Base-by-base conservation (phyloP, 2,113 vertebrate species). In the Columba livia region DNA sequence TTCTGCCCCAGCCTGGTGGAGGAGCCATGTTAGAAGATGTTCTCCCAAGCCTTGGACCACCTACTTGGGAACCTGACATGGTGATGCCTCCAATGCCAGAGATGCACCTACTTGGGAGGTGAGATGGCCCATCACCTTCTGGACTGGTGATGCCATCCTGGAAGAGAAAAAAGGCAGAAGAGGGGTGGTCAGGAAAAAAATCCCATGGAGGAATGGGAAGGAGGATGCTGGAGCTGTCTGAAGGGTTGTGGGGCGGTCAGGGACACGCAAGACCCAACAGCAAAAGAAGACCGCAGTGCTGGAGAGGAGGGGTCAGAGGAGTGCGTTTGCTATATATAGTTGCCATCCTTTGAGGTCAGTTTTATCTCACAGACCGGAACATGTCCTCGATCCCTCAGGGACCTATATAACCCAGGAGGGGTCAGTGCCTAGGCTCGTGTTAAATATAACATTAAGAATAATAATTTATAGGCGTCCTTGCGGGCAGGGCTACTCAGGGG, bases 341-440 rank as follows among this genome's bases (percentile, higher is more conserved):
- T 83, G 42, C 40, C 48, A 91, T 70, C 60, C 18, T 66, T 56
- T 8, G 32, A 88, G 75, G 75, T 58, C 64, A 66, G 38, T 74
- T 95, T 91, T 90, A 70, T 96, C 60, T 77, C 60, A 40, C 29
- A 90, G 88, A 15, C 85, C 34, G 47, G 42, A 80, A 88, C 9
- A 11, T 69, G 92, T 73, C 53, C 56, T 78, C 6, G 69, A 83
- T 85, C 78, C 60, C 56, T 42, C 42, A 21, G 75, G 71, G 61
- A 88, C 72, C 79, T 72, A 31, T 11, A 60, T 53, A 88, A 84
- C 50, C 24, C 53, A 14, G 34, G 25, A 48, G 60, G 85, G 79
- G 53, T 83, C 79, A 88, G 48, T 53, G 42, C 26, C 40, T 29
- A 29, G 56, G 34, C 15, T 69, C 72, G 40, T 60, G 66, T 82